Percentiles rank a stretch among this genome's conserved stretches.
Evolutionary conservation across 1,140 invertebrate genomes (phyloP).

Genomic region (Palaemon carinicauda): DNA sequence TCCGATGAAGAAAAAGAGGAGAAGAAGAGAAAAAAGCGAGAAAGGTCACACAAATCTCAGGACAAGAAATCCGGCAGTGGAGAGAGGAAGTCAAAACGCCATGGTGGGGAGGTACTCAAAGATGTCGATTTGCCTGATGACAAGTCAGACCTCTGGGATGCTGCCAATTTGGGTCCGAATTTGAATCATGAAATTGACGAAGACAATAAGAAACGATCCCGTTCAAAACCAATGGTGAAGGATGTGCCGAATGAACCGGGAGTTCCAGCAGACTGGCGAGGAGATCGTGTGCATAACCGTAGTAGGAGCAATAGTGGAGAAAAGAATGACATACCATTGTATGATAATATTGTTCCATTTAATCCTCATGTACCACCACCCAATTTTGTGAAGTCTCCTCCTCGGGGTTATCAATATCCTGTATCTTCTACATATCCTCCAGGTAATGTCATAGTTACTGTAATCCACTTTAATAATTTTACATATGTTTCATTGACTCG

Average conservation of each 20-base stretch:
- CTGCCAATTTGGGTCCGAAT: background rate
- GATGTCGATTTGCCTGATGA: background rate
- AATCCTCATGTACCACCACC: conserved; percentile 27
- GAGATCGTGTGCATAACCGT: background rate
- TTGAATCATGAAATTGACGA: background rate
- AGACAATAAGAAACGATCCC: background rate
- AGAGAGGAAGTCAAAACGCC: conserved; percentile 7
- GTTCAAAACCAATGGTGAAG: background rate
- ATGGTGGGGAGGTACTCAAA: background rate
- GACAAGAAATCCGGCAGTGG: background rate
- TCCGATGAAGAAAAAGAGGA: conserved; percentile 38
- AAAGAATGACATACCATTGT: background rate
- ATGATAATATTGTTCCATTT: conserved; percentile 19
- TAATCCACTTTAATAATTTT: no score
- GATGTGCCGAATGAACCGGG: background rate
- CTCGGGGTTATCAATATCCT: conserved; percentile 15
- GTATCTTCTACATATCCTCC: conserved; percentile 6
- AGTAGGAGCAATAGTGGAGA: conserved; percentile 18
- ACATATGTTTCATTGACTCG: no score
- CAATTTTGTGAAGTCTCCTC: conserved; percentile 26
- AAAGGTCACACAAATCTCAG: conserved; percentile 33
- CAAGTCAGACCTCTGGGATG: no score
- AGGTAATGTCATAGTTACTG: background rate
- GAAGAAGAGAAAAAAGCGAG: conserved; percentile 22
- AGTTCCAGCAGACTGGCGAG: background rate